Percentiles rank a stretch among this genome's conserved stretches.
These are phyloP conservation scores for Syrista parreyssii DNA, from an alignment of 2,888 invertebrate species.

Conservation along the genomic window DNA sequence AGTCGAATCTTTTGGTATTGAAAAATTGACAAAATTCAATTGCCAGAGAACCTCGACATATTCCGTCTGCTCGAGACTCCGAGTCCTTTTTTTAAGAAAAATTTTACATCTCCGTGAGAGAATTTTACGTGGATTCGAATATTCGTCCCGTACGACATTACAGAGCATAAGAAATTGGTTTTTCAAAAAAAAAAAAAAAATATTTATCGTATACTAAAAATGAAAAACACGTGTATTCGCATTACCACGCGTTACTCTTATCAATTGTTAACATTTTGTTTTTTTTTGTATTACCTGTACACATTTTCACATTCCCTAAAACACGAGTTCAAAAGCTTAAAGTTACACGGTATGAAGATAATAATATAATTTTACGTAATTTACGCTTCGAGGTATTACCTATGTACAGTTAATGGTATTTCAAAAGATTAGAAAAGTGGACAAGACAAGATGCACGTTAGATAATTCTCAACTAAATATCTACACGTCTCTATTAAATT, in stretches of 20 bases:
- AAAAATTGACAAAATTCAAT: neutral
- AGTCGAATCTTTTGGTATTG: neutral
- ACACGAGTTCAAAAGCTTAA: neutral
- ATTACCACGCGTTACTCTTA: neutral
- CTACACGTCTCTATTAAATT: neutral
- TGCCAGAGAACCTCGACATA: neutral
- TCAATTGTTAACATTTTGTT: neutral
- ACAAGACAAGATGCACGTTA: neutral
- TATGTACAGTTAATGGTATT: neutral
- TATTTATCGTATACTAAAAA: neutral
- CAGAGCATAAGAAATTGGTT: neutral
- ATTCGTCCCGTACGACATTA: neutral
- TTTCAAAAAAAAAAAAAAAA: neutral
- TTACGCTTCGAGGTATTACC: neutral
- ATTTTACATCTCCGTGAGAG: neutral
- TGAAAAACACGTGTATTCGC: neutral
- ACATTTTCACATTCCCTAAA: neutral
- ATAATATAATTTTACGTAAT: neutral
- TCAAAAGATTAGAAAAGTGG: neutral
- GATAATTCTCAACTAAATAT: neutral
- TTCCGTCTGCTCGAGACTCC: neutral
- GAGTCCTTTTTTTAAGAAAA: neutral
- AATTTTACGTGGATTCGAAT: neutral
- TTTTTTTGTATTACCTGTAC: neutral
- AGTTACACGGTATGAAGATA: neutral